phyloP scores from a whole-genome alignment of 2,797 vertebrate genomes.

The Parauchenoglanis punctatus region DNA sequence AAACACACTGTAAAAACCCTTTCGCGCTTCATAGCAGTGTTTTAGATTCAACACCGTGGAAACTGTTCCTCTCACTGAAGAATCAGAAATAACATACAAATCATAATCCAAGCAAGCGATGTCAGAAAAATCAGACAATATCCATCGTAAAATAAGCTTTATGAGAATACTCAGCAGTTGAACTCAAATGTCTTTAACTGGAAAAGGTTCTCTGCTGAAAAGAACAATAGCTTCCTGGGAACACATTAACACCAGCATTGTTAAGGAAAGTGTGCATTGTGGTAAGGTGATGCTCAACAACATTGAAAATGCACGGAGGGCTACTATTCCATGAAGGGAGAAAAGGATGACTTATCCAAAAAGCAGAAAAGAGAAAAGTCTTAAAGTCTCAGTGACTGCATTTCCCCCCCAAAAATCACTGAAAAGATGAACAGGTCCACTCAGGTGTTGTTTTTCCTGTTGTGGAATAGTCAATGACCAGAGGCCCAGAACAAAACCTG shows the following conservation, averaged over 20 bases:
- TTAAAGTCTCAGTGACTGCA: slow-evolving; percentile 7
- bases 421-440: slow-evolving; percentile 55
- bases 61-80: slow-evolving; percentile 48
- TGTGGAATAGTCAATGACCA: slow-evolving; percentile 60
- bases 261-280: slow-evolving; percentile 21
- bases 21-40: not conserved
- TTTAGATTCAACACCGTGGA: slow-evolving; percentile 39
- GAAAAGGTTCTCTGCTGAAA: slow-evolving; percentile 45
- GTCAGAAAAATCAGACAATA: slow-evolving; percentile 42
- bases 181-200: slow-evolving; percentile 39
- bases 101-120: slow-evolving; percentile 45
- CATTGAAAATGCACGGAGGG: slow-evolving; percentile 1
- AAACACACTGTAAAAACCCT: not conserved
- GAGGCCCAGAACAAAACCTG: slow-evolving; percentile 24
- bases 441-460: slow-evolving; percentile 82
- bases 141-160: not conserved
- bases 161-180: slow-evolving; percentile 9
- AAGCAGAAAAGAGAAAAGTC: slow-evolving; percentile 26
- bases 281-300: slow-evolving; percentile 4
- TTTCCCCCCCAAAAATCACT: not conserved
- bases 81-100: slow-evolving; percentile 51
- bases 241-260: slow-evolving; percentile 27
- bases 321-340: slow-evolving; percentile 11
- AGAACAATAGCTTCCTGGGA: slow-evolving; percentile 46
- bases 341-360: slow-evolving; percentile 8